Evolutionary conservation across 1,140 invertebrate genomes (phyloP).

Genomic region (Drosophila orosa): DNA sequence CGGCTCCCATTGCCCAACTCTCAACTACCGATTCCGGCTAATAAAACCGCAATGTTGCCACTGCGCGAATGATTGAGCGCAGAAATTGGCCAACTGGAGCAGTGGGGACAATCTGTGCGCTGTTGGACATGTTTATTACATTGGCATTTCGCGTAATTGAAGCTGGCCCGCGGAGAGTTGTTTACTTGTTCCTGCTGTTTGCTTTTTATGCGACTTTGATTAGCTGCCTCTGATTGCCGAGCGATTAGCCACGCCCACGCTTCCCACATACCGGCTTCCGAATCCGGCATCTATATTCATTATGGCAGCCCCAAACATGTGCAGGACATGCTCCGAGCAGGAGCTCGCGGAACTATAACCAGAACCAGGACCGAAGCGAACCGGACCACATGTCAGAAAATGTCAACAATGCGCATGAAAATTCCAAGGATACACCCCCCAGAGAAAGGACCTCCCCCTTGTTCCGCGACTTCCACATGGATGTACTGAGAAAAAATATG

Average conservation of each 20-base stretch:
- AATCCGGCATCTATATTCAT: constrained; percentile 83
- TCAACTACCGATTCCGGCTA: constrained; percentile 15
- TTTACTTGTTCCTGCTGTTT: constrained; percentile 35
- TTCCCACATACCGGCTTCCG: constrained; percentile 22
- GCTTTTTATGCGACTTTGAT: constrained; percentile 75
- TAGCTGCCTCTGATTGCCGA: constrained; percentile 74
- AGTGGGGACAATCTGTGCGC: constrained; percentile 72
- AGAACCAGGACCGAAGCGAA: constrained; percentile 30
- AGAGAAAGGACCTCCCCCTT: constrained; percentile 28
- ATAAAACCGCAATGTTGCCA: constrained; percentile 64
- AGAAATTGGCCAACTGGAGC: constrained; percentile 36
- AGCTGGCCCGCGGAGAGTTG: constrained; percentile 35
- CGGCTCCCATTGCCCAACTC: background rate
- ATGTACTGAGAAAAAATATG: constrained; percentile 16
- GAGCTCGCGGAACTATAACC: constrained; percentile 14
- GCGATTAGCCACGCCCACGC: constrained; percentile 81
- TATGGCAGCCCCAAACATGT: constrained; percentile 61
- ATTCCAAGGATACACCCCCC: constrained; percentile 67
- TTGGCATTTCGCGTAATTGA: constrained; percentile 75
- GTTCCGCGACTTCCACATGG: constrained; percentile 18
- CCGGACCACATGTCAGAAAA: constrained; percentile 75
- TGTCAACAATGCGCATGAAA: constrained; percentile 83
- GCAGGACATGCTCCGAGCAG: constrained; percentile 41
- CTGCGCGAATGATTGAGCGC: constrained; percentile 58
- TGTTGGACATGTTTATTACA: constrained; percentile 81